Percentiles rank a stretch among this genome's conserved stretches.
phyloP scores from a whole-genome alignment of 1,140 invertebrate species.

The Calycopis cecrops region DNA sequence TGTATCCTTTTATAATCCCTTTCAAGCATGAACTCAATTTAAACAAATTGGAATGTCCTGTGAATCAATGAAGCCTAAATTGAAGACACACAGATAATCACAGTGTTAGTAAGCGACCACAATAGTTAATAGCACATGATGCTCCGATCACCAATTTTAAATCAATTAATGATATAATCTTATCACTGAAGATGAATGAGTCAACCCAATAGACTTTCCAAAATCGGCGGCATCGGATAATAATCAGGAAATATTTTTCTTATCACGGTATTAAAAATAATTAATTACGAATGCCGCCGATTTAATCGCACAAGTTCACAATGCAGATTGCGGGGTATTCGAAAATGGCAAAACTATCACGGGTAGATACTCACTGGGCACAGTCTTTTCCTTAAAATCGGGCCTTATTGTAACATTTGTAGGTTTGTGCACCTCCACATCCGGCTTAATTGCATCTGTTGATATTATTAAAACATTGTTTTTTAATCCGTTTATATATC shows the following conservation, averaged over 20 bases:
- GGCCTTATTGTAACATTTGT: slow-evolving; percentile 54
- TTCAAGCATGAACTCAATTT: slow-evolving; percentile 48
- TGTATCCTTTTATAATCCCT: slow-evolving; percentile 41
- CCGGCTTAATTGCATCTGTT: slow-evolving; percentile 65
- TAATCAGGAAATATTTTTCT: not conserved
- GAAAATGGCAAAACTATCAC: slow-evolving; percentile 24
- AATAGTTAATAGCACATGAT: slow-evolving; percentile 31
- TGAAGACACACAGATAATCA: slow-evolving; percentile 73
- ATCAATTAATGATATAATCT: slow-evolving; percentile 25
- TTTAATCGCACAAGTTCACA: slow-evolving; percentile 28
- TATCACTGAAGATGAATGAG: slow-evolving; percentile 35
- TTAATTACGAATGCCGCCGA: slow-evolving; percentile 46
- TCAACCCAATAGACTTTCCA: slow-evolving; percentile 34
- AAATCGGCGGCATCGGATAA: slow-evolving; percentile 9
- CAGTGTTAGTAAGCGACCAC: slow-evolving; percentile 36
- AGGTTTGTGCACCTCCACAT: slow-evolving; percentile 63
- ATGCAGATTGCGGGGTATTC: slow-evolving; percentile 31
- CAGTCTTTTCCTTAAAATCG: slow-evolving; percentile 56
- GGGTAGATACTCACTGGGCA: slow-evolving; percentile 68
- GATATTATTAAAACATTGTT: slow-evolving; percentile 63
- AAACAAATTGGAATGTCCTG: slow-evolving; percentile 65
- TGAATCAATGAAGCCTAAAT: slow-evolving; percentile 68
- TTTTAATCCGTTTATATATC: slow-evolving; percentile 26
- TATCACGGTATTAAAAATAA: slow-evolving; percentile 15
- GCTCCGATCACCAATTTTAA: slow-evolving; percentile 23